Base-by-base conservation (phyloP, 2,888 invertebrate species). In the Oscheius sp. region DNA sequence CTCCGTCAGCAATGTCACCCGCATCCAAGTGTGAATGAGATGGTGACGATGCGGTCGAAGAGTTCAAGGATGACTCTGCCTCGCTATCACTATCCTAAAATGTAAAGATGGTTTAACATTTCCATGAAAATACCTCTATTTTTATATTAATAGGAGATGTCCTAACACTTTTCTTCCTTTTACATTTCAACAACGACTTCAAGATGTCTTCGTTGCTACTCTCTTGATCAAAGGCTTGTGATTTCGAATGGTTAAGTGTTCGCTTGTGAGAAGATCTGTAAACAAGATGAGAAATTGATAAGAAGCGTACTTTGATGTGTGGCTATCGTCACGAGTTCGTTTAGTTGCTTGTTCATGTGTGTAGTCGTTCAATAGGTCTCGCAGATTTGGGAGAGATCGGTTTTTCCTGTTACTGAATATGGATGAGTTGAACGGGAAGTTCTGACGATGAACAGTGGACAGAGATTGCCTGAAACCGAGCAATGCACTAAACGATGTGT, bases 371-470 rank as follows among this genome's bases (percentile, higher is more conserved):
- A 33, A 17, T n/a, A 62, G 8, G 22, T 74, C 65, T 1, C 82
- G 76, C 12, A 84, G 74, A 72, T 84, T 80, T 12, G 84, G 84
- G 26, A 84, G 71, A 6, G 83, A 83, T 4, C 83, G 71, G 65
- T 83, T 73, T n/a, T 70, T 67, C 41, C 84, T 73, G 56, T 77
- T 68, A 81, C 79, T 64, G 80, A 83, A 82, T 14, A 83, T 80
- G 14, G 84, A 82, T 26, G 77, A 77, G 9, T 77, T 71, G 69
- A 80, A 81, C 1, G 82, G 82, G 9, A 82, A 68, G n/a, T 73
- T 51, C 54, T 74, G 70, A n/a, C 49, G 12, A 30, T 63, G 64
- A 24, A 62, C 73, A 62, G 71, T 70, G 30, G 70, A 69, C 44
- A 76, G 26, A 2, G 76, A 74, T 49, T 76, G 76, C 45, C 70